Evolutionary conservation across 1,140 invertebrate genomes (phyloP), one percentile per base, ranked within the genome.

Genomic region (Drosophila kikkawai): DNA sequence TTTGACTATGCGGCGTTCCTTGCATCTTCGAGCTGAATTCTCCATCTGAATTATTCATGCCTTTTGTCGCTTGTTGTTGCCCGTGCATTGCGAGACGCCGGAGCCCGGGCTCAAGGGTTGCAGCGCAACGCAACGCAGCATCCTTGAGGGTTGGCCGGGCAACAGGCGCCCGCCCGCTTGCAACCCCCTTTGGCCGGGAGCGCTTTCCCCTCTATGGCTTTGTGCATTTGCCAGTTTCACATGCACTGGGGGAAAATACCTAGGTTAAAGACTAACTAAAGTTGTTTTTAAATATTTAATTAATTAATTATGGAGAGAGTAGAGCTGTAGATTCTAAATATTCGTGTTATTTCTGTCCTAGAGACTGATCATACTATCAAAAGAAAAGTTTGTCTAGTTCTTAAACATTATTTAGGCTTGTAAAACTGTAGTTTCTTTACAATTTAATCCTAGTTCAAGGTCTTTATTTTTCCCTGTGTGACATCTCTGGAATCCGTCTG

Each of bases 1-100:
- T 74, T 74, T 32, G 29, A 29, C 59, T 48, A 5, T 26, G 42
- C 36, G 47, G 26, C 45, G 17, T 50, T 69, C 56, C 60, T 36
- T 78, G 75, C 75, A 78, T 69, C 75, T 78, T 59, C 44, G 60
- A 69, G 57, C 60, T 90, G 81, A 58, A 60, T 73, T 74, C 70
- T 41, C 45, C 68, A 34, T 17, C 45, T 74, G 70, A 84, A 88
- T 90, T 71, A 88, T 88, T 84, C 84, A 88, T 83, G 61, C 63
- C 66, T 75, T 68, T 74, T 82, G 80, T 67, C 70, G 79, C 67
- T 80, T 45, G 37, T 48, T 71, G 65, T 48, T 80, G 69, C 15
- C 36, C 47, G 45, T 63, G 67, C 55, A 56, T 50, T 53, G 32
- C 32, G 39, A 50, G 60, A 59, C 17, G 70, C 44, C 69, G 42